A percentile compares a stretch with the other conserved stretches of the same genome.
These are phyloP conservation scores for Polietes domitor DNA, from an alignment of 2,888 invertebrate species.

Conservation along the genomic window DNA sequence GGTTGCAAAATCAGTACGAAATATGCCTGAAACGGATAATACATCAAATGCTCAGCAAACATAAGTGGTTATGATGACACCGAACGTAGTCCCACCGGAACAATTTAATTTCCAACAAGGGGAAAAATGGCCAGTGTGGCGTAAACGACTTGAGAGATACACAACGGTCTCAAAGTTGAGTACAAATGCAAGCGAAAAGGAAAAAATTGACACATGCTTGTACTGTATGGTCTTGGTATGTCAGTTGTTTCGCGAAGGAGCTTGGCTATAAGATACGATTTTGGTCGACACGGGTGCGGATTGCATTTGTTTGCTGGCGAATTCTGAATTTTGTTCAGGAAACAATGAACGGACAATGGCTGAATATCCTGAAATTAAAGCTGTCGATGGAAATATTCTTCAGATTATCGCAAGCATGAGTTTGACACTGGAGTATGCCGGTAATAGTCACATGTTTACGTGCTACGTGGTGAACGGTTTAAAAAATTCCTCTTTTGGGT, in stretches of 20 bases:
- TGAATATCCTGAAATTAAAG: neutral
- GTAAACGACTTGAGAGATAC: neutral
- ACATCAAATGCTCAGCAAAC: no score
- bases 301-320: neutral
- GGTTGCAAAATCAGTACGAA: no score
- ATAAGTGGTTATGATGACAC: neutral
- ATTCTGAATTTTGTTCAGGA: neutral
- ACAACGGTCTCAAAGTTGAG: neutral
- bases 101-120: no score
- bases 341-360: neutral
- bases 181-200: neutral
- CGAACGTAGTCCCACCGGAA: neutral
- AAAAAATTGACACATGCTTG: constrained; percentile 22
- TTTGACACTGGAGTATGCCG: constrained; percentile 2
- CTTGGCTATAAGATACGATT: neutral
- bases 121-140: constrained; percentile 10
- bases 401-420: no score
- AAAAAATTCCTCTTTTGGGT: constrained; percentile 25
- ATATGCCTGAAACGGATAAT: neutral
- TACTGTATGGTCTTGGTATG: constrained; percentile 4
- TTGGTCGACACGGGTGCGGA: neutral
- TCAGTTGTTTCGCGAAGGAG: neutral
- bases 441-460: no score
- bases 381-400: neutral
- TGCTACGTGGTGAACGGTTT: constrained; percentile 14